A percentile compares a stretch with the other conserved stretches of the same genome.
phyloP scores from a whole-genome alignment of 2,797 vertebrate genomes.

The Etheostoma nigrum region DNA sequence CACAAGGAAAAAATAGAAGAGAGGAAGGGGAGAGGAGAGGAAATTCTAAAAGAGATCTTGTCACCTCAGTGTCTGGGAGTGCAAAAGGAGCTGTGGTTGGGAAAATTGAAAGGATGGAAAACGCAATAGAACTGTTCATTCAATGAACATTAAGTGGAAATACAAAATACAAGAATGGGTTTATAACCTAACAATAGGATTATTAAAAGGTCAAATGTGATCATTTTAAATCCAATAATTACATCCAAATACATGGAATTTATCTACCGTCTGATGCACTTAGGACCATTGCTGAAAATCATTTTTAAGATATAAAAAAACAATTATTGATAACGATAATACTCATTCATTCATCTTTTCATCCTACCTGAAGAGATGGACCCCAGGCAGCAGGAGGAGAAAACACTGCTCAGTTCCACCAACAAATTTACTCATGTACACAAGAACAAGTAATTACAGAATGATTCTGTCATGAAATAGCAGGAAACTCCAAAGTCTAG shows the following conservation, averaged over 20 bases:
- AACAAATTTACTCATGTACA: constrained; percentile 27
- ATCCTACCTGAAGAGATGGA: constrained; percentile 70
- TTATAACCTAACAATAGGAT: neutral
- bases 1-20: neutral
- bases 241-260: neutral
- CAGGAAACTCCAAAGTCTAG: constrained; percentile 31
- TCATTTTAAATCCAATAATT: neutral
- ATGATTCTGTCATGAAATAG: constrained; percentile 21
- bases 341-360: constrained; percentile 21
- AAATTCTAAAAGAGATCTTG: neutral
- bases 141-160: constrained; percentile 4
- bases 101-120: neutral
- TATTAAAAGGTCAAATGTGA: neutral
- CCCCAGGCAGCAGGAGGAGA: constrained; percentile 33
- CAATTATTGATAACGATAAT: neutral
- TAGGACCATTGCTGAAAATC: neutral
- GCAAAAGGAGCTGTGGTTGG: neutral
- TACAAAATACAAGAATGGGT: neutral
- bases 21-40: no score
- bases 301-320: neutral
- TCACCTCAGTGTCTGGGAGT: neutral
- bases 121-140: neutral
- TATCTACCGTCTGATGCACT: neutral
- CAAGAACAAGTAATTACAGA: constrained; percentile 14
- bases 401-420: constrained; percentile 31